Evolutionary conservation across 2,888 invertebrate genomes (phyloP).

Genomic region (Cryptocheilus praepositus): DNA sequence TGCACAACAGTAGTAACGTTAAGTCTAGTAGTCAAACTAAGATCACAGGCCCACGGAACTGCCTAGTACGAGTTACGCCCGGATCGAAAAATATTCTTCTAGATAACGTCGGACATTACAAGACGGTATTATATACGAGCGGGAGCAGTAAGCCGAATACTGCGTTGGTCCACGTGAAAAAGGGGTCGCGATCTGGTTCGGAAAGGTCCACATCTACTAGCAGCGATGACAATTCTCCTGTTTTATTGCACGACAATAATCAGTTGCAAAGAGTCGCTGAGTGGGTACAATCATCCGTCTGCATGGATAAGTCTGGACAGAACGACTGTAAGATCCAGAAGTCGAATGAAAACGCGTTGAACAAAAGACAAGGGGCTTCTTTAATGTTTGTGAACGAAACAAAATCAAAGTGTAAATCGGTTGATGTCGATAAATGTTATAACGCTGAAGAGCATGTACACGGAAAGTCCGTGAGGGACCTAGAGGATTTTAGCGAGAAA

Average conservation of each 20-base stretch:
- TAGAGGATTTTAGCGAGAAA: slow-evolving; percentile 8
- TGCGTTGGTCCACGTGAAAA: slow-evolving; percentile 67
- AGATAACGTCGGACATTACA: slow-evolving; percentile 85
- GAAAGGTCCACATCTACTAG: slow-evolving; percentile 65
- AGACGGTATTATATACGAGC: slow-evolving; percentile 83
- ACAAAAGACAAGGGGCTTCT: slow-evolving; percentile 29
- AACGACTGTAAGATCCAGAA: slow-evolving; percentile 35
- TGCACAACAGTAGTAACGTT: slow-evolving; percentile 33
- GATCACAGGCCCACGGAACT: slow-evolving; percentile 81
- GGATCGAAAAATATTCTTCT: slow-evolving; percentile 88
- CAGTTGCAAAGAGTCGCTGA: slow-evolving; percentile 84
- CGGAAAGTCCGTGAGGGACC: slow-evolving; percentile 5
- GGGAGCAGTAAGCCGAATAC: slow-evolving; percentile 61
- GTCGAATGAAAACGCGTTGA: slow-evolving; percentile 32
- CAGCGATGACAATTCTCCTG: slow-evolving; percentile 65
- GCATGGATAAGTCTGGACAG: slow-evolving; percentile 41
- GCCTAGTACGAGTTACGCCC: slow-evolving; percentile 85
- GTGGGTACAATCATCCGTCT: slow-evolving; percentile 80
- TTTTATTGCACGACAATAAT: slow-evolving; percentile 55
- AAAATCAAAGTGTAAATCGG: slow-evolving; percentile 18
- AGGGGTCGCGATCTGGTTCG: slow-evolving; percentile 61
- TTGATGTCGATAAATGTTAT: slow-evolving; percentile 2
- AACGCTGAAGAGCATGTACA: slow-evolving; percentile 14
- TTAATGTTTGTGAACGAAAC: slow-evolving; percentile 32
- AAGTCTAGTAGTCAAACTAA: slow-evolving; percentile 52